Conservation (phyloP, 2,797 vertebrate species). For the Gymnothorax javanicus region DNA sequence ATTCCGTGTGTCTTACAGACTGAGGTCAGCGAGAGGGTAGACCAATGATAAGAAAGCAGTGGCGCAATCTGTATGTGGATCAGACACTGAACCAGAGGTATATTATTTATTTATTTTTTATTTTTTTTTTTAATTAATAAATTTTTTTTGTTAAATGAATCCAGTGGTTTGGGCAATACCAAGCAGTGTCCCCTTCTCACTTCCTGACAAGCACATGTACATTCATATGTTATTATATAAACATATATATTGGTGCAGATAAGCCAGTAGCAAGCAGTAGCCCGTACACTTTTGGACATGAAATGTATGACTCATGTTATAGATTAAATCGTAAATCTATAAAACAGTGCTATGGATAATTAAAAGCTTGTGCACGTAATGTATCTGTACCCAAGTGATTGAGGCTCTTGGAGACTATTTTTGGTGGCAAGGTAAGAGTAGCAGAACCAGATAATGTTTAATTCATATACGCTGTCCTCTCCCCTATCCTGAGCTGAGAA, state of each 20-base stretch:
- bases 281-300: not conserved
- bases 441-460: not conserved
- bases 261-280: no score
- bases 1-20: not conserved
- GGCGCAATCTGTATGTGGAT: not conserved
- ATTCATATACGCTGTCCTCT: not conserved
- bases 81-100: no score
- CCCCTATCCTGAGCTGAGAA: not conserved
- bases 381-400: not conserved
- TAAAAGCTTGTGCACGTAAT: not conserved
- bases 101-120: no score
- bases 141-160: no score
- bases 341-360: not conserved
- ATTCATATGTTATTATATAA: no score
- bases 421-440: conserved; percentile 9
- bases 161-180: no score
- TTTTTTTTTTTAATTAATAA: no score
- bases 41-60: not conserved
- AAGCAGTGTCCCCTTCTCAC: not conserved
- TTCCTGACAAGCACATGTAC: not conserved
- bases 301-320: not conserved
- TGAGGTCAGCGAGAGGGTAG: not conserved
- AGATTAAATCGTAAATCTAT: not conserved
- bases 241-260: no score
- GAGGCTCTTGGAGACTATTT: not conserved